Conservation (phyloP, 2,888 invertebrate genomes). For the Oscheius sp. region DNA sequence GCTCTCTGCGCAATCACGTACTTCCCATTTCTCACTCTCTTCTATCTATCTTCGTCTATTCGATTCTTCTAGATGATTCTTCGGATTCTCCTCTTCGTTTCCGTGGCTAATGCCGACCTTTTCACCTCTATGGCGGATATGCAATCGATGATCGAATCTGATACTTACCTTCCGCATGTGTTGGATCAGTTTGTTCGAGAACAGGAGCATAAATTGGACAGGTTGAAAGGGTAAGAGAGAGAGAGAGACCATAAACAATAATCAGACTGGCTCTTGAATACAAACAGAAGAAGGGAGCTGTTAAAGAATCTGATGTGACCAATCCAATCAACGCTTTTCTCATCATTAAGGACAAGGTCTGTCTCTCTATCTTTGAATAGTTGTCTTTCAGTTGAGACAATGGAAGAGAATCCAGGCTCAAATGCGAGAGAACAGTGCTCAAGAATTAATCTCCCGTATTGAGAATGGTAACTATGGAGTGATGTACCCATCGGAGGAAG, state of each 20-base stretch:
- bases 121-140: slow-evolving; percentile 73
- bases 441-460: slow-evolving; percentile 56
- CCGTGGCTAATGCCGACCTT: slow-evolving; percentile 67
- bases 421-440: slow-evolving; percentile 63
- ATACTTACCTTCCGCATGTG: slow-evolving; percentile 71
- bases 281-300: slow-evolving; percentile 54
- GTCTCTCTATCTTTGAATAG: slow-evolving; percentile 55
- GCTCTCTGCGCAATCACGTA: slow-evolving; percentile 8
- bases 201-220: slow-evolving; percentile 71
- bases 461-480: slow-evolving; percentile 49
- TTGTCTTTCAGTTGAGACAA: slow-evolving; percentile 45
- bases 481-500: slow-evolving; percentile 79
- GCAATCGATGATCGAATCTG: slow-evolving; percentile 71
- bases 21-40: neutral
- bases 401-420: slow-evolving; percentile 55
- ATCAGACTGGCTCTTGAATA: slow-evolving; percentile 16
- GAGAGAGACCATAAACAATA: neutral
- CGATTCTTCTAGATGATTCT: neutral
- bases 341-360: slow-evolving; percentile 73
- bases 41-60: neutral
- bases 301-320: slow-evolving; percentile 68
- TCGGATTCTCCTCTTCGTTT: slow-evolving; percentile 3
- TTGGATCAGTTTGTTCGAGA: slow-evolving; percentile 71
- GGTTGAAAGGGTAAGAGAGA: slow-evolving; percentile 51
- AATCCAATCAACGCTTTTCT: slow-evolving; percentile 74